These are phyloP conservation scores for Onthophagus taurus DNA, from an alignment of 1,140 invertebrate genomes.

Conservation along the genomic window DNA sequence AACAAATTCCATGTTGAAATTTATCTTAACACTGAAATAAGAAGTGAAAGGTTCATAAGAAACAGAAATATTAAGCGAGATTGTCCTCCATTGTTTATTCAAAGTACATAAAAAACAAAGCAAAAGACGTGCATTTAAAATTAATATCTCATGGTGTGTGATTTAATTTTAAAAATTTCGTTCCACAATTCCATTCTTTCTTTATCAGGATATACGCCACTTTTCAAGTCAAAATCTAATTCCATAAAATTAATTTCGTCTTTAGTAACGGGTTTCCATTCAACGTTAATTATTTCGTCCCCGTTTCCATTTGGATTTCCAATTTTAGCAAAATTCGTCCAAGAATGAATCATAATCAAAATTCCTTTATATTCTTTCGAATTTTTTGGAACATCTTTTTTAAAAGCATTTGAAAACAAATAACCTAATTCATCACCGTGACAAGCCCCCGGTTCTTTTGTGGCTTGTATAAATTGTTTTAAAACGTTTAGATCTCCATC, in stretches of 20 bases:
- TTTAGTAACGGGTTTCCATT: conserved; percentile 19
- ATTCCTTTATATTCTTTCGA: conserved; percentile 22
- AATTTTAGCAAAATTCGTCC: conserved; percentile 42
- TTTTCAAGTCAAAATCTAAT: conserved; percentile 39
- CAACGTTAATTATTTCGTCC: no score
- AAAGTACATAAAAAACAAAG: no score
- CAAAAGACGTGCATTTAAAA: no score
- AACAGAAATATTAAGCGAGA: no score
- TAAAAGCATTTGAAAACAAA: no score
- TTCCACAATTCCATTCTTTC: conserved; percentile 45
- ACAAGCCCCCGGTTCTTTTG: conserved; percentile 39
- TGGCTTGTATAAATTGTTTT: conserved; percentile 32
- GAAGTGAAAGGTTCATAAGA: no score
- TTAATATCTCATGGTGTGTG: no score
- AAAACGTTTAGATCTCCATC: conserved; percentile 45
- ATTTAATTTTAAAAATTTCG: conserved; percentile 10
- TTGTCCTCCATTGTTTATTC: no score
- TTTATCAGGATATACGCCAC: conserved; percentile 37
- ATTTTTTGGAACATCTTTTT: conserved; percentile 20
- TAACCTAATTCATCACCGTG: conserved; percentile 53
- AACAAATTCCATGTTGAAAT: no score
- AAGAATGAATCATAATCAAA: conserved; percentile 35
- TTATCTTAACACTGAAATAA: no score
- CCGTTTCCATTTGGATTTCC: conserved; percentile 39
- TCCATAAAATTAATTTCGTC: conserved; percentile 34